Percentiles rank a stretch among this genome's conserved stretches.
phyloP scores from a whole-genome alignment of 2,888 invertebrate species.

The Temnothorax unifasciatus region DNA sequence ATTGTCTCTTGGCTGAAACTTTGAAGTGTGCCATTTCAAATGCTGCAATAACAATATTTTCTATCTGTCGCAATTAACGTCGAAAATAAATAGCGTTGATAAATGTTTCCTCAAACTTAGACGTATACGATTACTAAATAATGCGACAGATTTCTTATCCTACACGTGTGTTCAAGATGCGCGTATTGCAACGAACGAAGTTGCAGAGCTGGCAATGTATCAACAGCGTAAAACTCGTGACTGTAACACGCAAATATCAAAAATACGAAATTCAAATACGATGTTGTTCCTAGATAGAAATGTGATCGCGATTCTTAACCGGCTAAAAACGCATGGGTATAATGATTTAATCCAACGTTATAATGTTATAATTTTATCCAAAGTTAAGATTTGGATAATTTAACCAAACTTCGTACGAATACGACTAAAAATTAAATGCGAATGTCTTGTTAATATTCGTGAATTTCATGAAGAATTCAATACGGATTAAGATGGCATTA shows the following conservation, averaged over 20 bases:
- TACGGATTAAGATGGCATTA: not conserved
- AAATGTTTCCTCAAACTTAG: constrained; percentile 19
- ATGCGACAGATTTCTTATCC: constrained; percentile 49
- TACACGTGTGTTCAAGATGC: constrained; percentile 22
- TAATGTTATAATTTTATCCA: not conserved
- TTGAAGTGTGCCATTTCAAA: not conserved
- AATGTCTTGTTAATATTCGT: not conserved
- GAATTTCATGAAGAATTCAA: not conserved
- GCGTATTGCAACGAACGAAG: constrained; percentile 45
- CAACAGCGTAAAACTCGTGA: constrained; percentile 75
- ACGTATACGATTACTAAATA: constrained; percentile 48
- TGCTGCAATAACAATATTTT: not conserved
- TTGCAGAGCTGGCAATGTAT: constrained; percentile 73
- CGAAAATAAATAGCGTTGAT: constrained; percentile 8
- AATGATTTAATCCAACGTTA: not conserved
- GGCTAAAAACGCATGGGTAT: constrained; percentile 14
- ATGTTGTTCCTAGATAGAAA: not conserved
- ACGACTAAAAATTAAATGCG: not conserved
- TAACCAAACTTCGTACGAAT: not conserved
- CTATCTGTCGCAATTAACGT: constrained; percentile 23
- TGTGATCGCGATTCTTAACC: not conserved
- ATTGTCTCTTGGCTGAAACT: not conserved
- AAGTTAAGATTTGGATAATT: not conserved
- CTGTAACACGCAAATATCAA: constrained; percentile 59
- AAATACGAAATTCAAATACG: constrained; percentile 3